phyloP scores from a whole-genome alignment of 2,797 vertebrate species.

The Lepilemur septentrionalis region DNA sequence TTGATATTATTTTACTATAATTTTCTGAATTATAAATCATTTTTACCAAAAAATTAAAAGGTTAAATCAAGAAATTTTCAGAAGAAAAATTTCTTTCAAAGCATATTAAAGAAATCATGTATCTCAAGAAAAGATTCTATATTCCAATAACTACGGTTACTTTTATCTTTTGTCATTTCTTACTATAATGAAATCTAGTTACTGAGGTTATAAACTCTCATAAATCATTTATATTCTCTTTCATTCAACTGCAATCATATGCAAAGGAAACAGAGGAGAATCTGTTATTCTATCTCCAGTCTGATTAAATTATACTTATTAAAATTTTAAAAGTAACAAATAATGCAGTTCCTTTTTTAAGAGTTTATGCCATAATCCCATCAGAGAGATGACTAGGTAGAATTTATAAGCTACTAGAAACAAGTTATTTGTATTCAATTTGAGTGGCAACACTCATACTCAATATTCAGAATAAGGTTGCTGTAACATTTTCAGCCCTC shows the following conservation, averaged over 20 bases:
- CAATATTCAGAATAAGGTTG: background rate
- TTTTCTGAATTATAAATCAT: background rate
- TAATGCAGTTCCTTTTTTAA: constrained; percentile 17
- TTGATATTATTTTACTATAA: background rate
- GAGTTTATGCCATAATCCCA: background rate
- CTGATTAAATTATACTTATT: constrained; percentile 62
- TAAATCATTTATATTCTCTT: constrained; percentile 57
- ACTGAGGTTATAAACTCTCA: constrained; percentile 17
- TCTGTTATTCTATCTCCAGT: background rate
- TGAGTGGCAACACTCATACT: background rate
- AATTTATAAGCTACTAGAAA: background rate
- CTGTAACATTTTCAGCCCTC: background rate
- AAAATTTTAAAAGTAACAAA: constrained; percentile 64
- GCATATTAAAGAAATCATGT: background rate
- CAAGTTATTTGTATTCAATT: background rate
- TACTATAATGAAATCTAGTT: background rate
- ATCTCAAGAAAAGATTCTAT: background rate
- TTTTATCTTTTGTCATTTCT: constrained; percentile 42
- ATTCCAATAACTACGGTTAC: background rate
- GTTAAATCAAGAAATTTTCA: background rate
- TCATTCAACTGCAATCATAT: constrained; percentile 38
- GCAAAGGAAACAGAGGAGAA: constrained; percentile 39
- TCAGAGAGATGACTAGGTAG: background rate
- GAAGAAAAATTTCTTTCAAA: background rate
- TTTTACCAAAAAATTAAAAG: background rate